Evolutionary conservation across 37 sponge, comb jelly and placozoan genomes (phyloP).

Genomic region (Ianthella basta): DNA sequence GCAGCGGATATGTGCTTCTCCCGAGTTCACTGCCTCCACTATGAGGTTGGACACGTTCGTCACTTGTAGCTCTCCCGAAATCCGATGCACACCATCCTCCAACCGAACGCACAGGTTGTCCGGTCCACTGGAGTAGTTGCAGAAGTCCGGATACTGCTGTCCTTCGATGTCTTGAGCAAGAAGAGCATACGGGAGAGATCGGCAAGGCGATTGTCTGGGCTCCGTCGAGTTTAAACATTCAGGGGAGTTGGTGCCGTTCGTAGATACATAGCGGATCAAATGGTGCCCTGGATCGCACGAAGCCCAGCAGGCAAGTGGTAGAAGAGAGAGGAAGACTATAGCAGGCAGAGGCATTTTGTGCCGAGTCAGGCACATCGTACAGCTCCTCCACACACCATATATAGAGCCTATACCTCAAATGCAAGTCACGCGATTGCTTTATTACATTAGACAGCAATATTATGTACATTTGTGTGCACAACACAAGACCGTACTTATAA

Average conservation of each 20-base stretch:
- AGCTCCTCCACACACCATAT: too few species aligned
- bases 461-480: too few species aligned
- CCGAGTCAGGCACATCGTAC: too few species aligned
- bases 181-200: conserved; percentile 12
- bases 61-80: conserved; percentile 16
- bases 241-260: not conserved
- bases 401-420: too few species aligned
- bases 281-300: too few species aligned
- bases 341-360: too few species aligned
- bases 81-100: conserved; percentile 20
- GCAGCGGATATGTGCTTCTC: conserved; percentile 1
- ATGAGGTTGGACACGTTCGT: not conserved
- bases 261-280: conserved; percentile 6
- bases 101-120: conserved; percentile 19
- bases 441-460: too few species aligned
- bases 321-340: too few species aligned
- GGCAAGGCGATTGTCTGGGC: not conserved
- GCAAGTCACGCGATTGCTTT: too few species aligned
- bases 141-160: not conserved
- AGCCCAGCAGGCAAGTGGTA: too few species aligned
- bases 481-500: too few species aligned
- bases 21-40: conserved; percentile 1
- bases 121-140: not conserved
- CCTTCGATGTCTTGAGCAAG: not conserved
- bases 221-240: conserved; percentile 1